A percentile compares a stretch with the other conserved stretches of the same genome.
phyloP scores from a whole-genome alignment of 2,888 invertebrate genomes.

The Philereme vetulata region DNA sequence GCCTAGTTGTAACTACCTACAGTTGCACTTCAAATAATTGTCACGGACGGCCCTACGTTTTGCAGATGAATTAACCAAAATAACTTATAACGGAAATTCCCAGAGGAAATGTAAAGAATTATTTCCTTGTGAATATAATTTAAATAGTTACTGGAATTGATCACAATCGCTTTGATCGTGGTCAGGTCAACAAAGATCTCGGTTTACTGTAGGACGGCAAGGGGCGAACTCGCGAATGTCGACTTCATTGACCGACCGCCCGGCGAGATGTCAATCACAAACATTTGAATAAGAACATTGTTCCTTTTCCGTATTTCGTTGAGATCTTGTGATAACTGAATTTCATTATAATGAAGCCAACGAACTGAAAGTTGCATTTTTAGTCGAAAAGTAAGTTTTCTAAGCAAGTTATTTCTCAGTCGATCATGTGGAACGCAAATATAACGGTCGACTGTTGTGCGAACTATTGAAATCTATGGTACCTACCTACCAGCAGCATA shows the following conservation, averaged over 20 bases:
- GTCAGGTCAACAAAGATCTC: slow-evolving; percentile 70
- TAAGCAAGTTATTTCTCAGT: slow-evolving; percentile 52
- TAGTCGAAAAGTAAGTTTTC: slow-evolving; percentile 57
- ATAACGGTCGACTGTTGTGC: slow-evolving; percentile 62
- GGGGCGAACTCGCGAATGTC: slow-evolving; percentile 52
- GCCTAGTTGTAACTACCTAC: too few species aligned
- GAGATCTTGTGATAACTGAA: slow-evolving; percentile 74
- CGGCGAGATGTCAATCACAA: slow-evolving; percentile 79
- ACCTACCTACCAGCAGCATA: slow-evolving; percentile 19
- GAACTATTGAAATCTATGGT: slow-evolving; percentile 48
- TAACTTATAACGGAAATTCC: slow-evolving; percentile 65
- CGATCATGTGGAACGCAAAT: slow-evolving; percentile 64
- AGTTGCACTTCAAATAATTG: slow-evolving; percentile 7
- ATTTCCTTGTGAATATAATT: slow-evolving; percentile 61
- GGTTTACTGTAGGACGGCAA: slow-evolving; percentile 51
- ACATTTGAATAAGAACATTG: slow-evolving; percentile 78
- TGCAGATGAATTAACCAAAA: slow-evolving; percentile 28
- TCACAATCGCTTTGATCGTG: slow-evolving; percentile 72
- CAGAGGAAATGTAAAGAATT: slow-evolving; percentile 56
- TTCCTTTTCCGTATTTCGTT: slow-evolving; percentile 70
- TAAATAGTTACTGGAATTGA: slow-evolving; percentile 70
- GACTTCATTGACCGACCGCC: slow-evolving; percentile 64
- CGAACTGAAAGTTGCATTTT: slow-evolving; percentile 70
- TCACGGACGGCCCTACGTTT: slow-evolving; percentile 8
- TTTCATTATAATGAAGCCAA: slow-evolving; percentile 68